Conservation (phyloP, 2,888 invertebrate genomes). For the Copidosoma aretas region DNA sequence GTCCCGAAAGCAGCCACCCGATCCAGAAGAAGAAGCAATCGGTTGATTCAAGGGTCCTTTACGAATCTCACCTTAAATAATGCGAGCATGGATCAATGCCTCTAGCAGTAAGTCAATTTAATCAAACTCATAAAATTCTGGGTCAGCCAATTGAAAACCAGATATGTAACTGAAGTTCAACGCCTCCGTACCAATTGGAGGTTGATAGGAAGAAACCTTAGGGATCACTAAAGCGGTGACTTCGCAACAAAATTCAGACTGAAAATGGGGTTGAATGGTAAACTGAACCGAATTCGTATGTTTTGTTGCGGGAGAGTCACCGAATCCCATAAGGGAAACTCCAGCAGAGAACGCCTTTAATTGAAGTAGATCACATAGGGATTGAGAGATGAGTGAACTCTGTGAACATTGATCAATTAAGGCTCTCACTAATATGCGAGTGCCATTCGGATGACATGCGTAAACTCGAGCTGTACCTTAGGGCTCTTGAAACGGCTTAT, state of each 20-base stretch:
- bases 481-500: background rate
- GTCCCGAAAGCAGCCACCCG: background rate
- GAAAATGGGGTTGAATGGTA: background rate
- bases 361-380: background rate
- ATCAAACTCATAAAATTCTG: background rate
- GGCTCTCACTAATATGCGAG: background rate
- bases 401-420: background rate
- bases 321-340: background rate
- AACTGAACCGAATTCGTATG: background rate
- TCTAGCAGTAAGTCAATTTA: background rate
- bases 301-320: background rate
- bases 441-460: background rate
- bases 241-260: background rate
- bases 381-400: background rate
- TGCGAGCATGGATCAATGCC: background rate
- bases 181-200: background rate
- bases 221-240: background rate
- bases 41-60: background rate
- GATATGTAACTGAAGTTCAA: background rate
- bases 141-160: background rate
- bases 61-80: background rate
- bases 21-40: background rate
- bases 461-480: background rate
- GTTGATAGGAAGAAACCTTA: background rate
- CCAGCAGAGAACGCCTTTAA: background rate